phyloP scores from a whole-genome alignment of 2,797 vertebrate genomes.

The Aplochiton taeniatus region DNA sequence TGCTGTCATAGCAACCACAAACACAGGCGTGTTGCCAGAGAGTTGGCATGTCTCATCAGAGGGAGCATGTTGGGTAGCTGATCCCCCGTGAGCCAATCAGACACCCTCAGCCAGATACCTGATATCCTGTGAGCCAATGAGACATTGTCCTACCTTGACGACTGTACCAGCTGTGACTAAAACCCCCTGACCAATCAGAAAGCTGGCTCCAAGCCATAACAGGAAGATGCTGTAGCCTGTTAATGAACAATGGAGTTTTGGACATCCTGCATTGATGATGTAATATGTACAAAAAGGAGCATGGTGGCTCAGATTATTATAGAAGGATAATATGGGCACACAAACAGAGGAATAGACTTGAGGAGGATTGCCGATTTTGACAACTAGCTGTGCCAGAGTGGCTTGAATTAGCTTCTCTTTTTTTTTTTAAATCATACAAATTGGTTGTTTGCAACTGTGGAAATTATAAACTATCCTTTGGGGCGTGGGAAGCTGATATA shows the following conservation, averaged over 20 bases:
- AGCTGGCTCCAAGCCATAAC: too few species aligned
- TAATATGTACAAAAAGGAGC: background rate
- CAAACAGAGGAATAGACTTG: too few species aligned
- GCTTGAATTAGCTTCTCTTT: too few species aligned
- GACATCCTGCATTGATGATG: slow-evolving; percentile 4
- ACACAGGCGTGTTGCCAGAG: slow-evolving; percentile 56
- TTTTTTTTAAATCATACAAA: too few species aligned
- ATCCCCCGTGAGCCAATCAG: slow-evolving; percentile 49
- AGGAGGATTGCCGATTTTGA: too few species aligned
- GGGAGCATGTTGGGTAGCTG: slow-evolving; percentile 53
- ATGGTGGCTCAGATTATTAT: too few species aligned
- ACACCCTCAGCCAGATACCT: slow-evolving; percentile 43
- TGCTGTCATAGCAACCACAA: slow-evolving; percentile 57
- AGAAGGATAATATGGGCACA: too few species aligned
- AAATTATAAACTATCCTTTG: too few species aligned
- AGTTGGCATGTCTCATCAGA: slow-evolving; percentile 47
- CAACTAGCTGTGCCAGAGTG: too few species aligned
- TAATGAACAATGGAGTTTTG: slow-evolving; percentile 4
- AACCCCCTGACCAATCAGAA: slow-evolving; percentile 29
- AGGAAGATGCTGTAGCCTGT: background rate
- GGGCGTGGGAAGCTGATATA: too few species aligned
- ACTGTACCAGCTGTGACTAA: slow-evolving; percentile 51
- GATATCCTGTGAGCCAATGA: slow-evolving; percentile 62
- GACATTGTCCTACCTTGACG: slow-evolving; percentile 37
- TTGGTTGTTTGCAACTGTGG: too few species aligned